These are phyloP conservation scores for Arrhopalites spinosus DNA, from an alignment of 2,888 invertebrate species.

Conservation along the genomic window DNA sequence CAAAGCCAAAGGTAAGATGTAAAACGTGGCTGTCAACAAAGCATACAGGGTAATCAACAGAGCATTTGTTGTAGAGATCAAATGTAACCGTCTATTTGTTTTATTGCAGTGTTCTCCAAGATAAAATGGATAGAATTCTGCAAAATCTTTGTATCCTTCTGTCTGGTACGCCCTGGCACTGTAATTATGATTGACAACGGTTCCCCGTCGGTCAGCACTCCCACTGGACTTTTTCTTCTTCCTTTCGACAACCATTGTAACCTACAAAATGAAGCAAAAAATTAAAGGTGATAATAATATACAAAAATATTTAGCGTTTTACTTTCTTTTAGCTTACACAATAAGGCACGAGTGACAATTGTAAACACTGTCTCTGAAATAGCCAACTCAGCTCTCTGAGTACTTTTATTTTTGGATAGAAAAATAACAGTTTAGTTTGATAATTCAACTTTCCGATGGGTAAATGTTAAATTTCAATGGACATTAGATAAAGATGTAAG, in stretches of 20 bases:
- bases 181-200: conserved; percentile 51
- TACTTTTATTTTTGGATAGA: too few species aligned
- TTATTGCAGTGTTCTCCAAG: conserved; percentile 52
- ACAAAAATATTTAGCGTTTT: too few species aligned
- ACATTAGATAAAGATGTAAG: too few species aligned
- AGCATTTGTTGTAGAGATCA: conserved; percentile 49
- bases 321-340: too few species aligned
- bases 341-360: neutral
- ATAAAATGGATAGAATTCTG: conserved; percentile 53
- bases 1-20: conserved; percentile 31
- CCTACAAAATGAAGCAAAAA: conserved; percentile 3
- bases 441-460: too few species aligned
- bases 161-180: conserved; percentile 42
- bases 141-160: conserved; percentile 46
- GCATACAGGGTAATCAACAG: conserved; percentile 28
- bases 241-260: neutral
- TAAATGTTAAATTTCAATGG: too few species aligned
- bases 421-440: too few species aligned
- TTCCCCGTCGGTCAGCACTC: conserved; percentile 7
- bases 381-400: too few species aligned
- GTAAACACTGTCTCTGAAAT: neutral
- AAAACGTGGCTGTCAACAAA: conserved; percentile 30
- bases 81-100: conserved; percentile 47
- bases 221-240: conserved; percentile 1
- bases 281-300: neutral